A percentile compares a stretch with the other conserved stretches of the same genome.
Evolutionary conservation across 2,888 invertebrate species (phyloP).

Genomic region (Trachelus tabidus): DNA sequence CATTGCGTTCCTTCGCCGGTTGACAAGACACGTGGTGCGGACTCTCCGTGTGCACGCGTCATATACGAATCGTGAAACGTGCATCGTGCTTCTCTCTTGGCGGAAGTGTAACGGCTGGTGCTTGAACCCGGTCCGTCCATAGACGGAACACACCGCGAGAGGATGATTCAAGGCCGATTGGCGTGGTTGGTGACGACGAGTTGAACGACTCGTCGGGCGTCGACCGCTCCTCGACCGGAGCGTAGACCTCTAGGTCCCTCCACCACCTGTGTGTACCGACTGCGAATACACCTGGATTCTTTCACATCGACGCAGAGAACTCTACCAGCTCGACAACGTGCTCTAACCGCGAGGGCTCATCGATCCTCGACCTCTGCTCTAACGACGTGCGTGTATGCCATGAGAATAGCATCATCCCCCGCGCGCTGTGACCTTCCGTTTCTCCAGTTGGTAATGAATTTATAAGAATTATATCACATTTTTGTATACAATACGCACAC

Average conservation of each 20-base stretch:
- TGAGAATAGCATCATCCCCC: constrained; percentile 3
- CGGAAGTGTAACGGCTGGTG: constrained; percentile 46
- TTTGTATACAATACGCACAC: background rate
- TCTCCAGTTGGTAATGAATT: constrained; percentile 2
- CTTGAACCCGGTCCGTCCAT: constrained; percentile 35
- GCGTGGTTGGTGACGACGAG: constrained; percentile 47
- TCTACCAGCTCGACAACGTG: background rate
- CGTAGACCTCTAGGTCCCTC: constrained; percentile 3
- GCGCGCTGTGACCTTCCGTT: background rate
- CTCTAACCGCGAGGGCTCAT: background rate
- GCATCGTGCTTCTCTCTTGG: constrained; percentile 13
- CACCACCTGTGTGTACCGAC: background rate
- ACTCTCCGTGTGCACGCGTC: constrained; percentile 9
- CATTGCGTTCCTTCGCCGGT: constrained; percentile 4
- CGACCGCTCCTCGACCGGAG: constrained; percentile 48
- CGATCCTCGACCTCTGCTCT: background rate
- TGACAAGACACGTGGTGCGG: constrained; percentile 18
- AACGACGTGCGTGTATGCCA: background rate
- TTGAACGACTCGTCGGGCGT: constrained; percentile 64
- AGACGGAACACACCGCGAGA: constrained; percentile 30
- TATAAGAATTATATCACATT: background rate
- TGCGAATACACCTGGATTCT: background rate
- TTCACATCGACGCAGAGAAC: background rate
- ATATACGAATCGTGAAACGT: constrained; percentile 5
- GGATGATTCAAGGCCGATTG: constrained; percentile 57